Base-by-base conservation (phyloP, 2,888 invertebrate genomes). In the Leptinotarsa haldemani region DNA sequence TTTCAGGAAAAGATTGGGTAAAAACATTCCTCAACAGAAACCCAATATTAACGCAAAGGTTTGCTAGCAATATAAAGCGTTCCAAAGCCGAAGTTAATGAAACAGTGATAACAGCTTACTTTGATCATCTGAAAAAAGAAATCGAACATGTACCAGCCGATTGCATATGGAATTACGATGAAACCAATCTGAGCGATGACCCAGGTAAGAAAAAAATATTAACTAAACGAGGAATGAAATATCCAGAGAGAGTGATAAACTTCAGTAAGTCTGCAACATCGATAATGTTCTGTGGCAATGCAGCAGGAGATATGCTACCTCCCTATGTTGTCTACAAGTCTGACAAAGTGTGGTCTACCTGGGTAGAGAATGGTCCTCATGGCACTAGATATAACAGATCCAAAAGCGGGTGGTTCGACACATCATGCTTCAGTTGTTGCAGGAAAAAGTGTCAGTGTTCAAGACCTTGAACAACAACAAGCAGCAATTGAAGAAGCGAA, bases 121-220 rank as follows among this genome's bases (percentile, higher is more conserved):
- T 70, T 52, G 46, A 61, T 52, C 18, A 70, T 48, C 63, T 70
- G 63, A n/a, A 63, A 63, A 18, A 70, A 65, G 68, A 52, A 46
- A 46, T 53, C 15, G 20, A 58, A 52, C 46, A 68, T 53, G 68
- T 68, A 56, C 68, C 70, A 47, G 64, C 63, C 30, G 47, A 63
- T 20, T 52, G 77, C 68, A 63, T 77, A 46, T 78, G 71, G 74
- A 77, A 77, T 53, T 77, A 67, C 66, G 75, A 75, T 64, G 75
- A 82, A 81, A 64, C 76, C 79, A 72, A 85, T 83, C 67, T 83
- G 79, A 79, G 83, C 81, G 77, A 83, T 76, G 83, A 86, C 74
- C 82, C 84, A 40, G 83, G 82, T 0, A 65, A 73, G 40, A 69
- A 64, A 30, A 68, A 69, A 69, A 47, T 65, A 80, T 77, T 78